Base-by-base conservation (phyloP, 2,797 vertebrate genomes). In the Epinephelus awoara region DNA sequence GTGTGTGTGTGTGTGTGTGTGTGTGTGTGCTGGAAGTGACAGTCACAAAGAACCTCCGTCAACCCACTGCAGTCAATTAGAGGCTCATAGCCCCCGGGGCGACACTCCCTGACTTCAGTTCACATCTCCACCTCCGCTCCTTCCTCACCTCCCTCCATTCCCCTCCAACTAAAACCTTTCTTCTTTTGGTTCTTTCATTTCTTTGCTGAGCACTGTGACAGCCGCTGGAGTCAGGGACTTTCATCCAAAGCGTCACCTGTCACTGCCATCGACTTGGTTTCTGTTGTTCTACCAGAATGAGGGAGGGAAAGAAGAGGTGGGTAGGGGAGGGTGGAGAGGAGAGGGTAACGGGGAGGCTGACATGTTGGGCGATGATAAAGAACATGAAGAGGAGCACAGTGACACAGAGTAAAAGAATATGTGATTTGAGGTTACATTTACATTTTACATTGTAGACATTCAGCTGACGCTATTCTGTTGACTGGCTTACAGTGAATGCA, bases 241-340 rank as follows among this genome's bases (percentile, higher is more conserved):
- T 92, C 72, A 92, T 91, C 85, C 75, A 68, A 70, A 82, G 82
- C 67, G 66, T 91, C 90, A 90, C 80, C 89, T 90, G 88, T 92
- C 90, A 88, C 72, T 52, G 72, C 76, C 80, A 65, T 80, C n/a
- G 63, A 82, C 70, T 81, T 50, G 52, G 63, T 87, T 81, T 85
- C 61, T 87, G 86, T 85, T 90, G 83, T 90, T 89, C 34, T 79
- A 72, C 62, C 72, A 80, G 72, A 84, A 67, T 19, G 72, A 73
- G 59, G 49, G 75, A 50, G 57, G 50, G 46, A 64, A 27, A 18
- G 38, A 27, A 18, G 18, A 40, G 61, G 40, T 3, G 38, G 52
- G 46, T 44, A 49, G 29, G 14, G 34, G 1, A 18, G 54, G 17
- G 67, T 49, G 69, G 51, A 47, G 42, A 61, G 38, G 55, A 72